Base-by-base conservation (phyloP, 2,113 vertebrate genomes). In the Oxyura jamaicensis region DNA sequence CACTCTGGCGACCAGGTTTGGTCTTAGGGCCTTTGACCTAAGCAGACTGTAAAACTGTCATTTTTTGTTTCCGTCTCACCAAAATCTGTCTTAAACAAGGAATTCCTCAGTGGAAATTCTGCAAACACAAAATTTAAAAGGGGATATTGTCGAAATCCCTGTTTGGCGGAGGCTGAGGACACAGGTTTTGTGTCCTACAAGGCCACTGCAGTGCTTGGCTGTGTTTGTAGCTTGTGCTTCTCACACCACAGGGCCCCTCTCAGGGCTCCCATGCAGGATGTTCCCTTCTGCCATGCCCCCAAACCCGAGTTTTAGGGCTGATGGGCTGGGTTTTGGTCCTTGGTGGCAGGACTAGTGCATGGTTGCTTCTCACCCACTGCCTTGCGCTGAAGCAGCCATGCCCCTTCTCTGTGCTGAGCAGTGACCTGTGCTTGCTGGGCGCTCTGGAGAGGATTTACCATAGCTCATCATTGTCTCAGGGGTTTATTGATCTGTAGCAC, bases 331-430 rank as follows among this genome's bases (percentile, higher is more conserved):
- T 42, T 86, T 66, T 53, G 66, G 23, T 46, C 21, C n/a, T 29
- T 29, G 29, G 53, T 72, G 36, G 36, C 63, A 71, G 33, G 52
- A 46, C 28, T 0, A 2, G 20, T 3, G 1, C 0, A 1, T 56
- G n/a, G 25, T 35, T 55, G 28, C 60, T 35, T 5, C 56, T 82
- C 39, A 26, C 10, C 39, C 53, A 23, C 41, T 52, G 33, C 0
- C 1, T 46, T 23, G 53, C n/a, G 36, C 1, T 52, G 68, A 52
- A 35, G 22, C 16, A 71, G 20, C 44, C 3, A 2, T 60, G 58
- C 14, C 20, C 15, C 29, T 79, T 56, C 46, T 25, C 33, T 19
- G 22, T 25, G 29, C 22, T 82, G 77, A 82, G 58, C 31, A 60
- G 39, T 65, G 52, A 48, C 29, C 29, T 55, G n/a, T 26, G 52